phyloP scores from a whole-genome alignment of 2,888 invertebrate genomes.

The Heteropelma amictum region DNA sequence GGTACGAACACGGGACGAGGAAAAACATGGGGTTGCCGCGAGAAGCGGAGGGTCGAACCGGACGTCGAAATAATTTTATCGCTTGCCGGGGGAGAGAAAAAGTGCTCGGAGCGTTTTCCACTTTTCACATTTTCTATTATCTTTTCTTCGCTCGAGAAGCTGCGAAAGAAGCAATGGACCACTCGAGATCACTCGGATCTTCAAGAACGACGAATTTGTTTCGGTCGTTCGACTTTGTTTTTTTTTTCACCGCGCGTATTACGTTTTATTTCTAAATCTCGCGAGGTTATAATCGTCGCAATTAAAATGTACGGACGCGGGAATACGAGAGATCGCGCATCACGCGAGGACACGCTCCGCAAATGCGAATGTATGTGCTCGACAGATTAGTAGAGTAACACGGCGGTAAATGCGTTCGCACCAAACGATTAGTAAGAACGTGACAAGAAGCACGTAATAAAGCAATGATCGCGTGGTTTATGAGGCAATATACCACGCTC shows the following conservation, averaged over 20 bases:
- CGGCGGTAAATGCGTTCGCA: conserved; percentile 74
- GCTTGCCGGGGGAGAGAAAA: conserved; percentile 45
- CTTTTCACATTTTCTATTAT: not conserved
- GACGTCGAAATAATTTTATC: conserved; percentile 50
- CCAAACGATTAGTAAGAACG: conserved; percentile 73
- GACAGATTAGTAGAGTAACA: conserved; percentile 56
- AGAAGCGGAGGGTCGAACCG: conserved; percentile 35
- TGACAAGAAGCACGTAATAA: conserved; percentile 73
- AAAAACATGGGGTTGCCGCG: conserved; percentile 44
- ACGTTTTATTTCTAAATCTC: not conserved
- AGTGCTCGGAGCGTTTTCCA: too few species aligned
- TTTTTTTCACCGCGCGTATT: not conserved
- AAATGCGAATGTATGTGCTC: conserved; percentile 30
- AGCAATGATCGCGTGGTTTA: conserved; percentile 76
- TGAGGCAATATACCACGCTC: conserved; percentile 72
- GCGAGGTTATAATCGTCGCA: not conserved
- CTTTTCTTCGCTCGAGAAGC: not conserved
- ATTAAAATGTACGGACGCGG: conserved; percentile 8
- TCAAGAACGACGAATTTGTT: not conserved
- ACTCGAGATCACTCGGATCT: not conserved
- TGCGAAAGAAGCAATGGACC: not conserved
- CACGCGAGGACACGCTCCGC: conserved; percentile 46
- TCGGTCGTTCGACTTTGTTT: not conserved
- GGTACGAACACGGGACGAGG: conserved; percentile 10
- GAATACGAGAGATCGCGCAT: conserved; percentile 24